Base-by-base conservation (phyloP, 2,888 invertebrate genomes). In the Phytoseiulus persimilis region DNA sequence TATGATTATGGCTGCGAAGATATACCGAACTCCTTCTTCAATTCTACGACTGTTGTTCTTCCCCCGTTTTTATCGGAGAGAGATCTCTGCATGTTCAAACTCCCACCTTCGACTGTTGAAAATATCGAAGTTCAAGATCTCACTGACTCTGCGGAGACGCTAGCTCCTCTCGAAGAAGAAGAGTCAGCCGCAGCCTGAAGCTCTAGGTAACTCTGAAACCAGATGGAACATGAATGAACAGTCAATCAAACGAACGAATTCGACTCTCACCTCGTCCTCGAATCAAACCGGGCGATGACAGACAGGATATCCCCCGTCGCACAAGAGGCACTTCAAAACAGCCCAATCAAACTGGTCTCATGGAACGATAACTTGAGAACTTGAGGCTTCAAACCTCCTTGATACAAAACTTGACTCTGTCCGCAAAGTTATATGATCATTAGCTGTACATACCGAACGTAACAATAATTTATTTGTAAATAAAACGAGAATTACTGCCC, bases 1-100 rank as follows among this genome's bases (percentile, higher is more conserved):
- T 91, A 91, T 39, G 91, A 91, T 89, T 91, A 91, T 83, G 91
- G 91, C 23, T 90, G 91, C 32, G 91, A 91, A 83, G 91, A 91
- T 32, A 91, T 90, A 18, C 91, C 91, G 28, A 91, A 91, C 31
- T 91, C 91, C 2, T 91, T 91, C 89, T 91, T 91, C 90, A 87
- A 87, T 45, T 87, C 87, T 31, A 87, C 87, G 32, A 45, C 87
- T 33, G 87, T 87, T 33, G 87, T 87, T 11, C 87, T 87, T n/a
- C 87, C 87, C 45, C 87, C 87, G 32, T 87, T 87, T 45, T 45
- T 87, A 87, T 87, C 87, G n/a, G 87, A 87, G 33, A 87, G 39
- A 45, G 87, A 87, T 87, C 87, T 87, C 39, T 33, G 87, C 87
- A 87, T 87, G 87, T 87, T 87, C 87, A 87, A 33, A 45, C 87